Evolutionary conservation across 2,113 vertebrate species (phyloP).

Genomic region (Urocolius indicus): DNA sequence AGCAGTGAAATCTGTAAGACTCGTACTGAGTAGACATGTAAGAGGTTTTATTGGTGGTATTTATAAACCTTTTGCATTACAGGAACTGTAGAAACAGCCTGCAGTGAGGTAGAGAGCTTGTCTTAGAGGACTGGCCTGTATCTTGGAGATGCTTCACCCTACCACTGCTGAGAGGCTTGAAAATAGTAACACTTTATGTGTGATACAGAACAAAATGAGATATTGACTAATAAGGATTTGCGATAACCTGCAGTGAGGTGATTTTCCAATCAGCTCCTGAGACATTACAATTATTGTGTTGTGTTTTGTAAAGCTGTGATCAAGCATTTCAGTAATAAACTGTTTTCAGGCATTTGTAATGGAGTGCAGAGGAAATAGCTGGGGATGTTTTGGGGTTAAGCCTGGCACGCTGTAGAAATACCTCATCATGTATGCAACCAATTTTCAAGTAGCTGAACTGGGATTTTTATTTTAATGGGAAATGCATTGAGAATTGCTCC

Average conservation of each 20-base stretch:
- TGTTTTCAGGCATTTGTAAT: background rate
- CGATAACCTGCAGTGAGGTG: background rate
- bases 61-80: background rate
- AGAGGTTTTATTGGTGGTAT: background rate
- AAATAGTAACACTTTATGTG: background rate
- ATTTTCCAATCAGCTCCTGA: slow-evolving; percentile 33
- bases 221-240: slow-evolving; percentile 34
- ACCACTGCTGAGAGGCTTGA: background rate
- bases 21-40: background rate
- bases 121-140: background rate
- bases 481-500: background rate
- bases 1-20: background rate
- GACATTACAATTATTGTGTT: slow-evolving; percentile 42
- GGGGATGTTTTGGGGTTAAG: background rate
- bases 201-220: slow-evolving; percentile 14
- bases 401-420: background rate
- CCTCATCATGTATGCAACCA: background rate
- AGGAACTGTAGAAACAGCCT: background rate
- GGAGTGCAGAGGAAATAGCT: background rate
- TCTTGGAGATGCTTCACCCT: background rate
- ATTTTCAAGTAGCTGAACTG: background rate
- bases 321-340: slow-evolving; percentile 29
- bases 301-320: slow-evolving; percentile 38
- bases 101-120: background rate
- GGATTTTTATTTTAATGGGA: background rate